Evolutionary conservation across 2,113 vertebrate species (phyloP), one percentile per base, ranked within the genome.

Genomic region (Electrona antarctica): DNA sequence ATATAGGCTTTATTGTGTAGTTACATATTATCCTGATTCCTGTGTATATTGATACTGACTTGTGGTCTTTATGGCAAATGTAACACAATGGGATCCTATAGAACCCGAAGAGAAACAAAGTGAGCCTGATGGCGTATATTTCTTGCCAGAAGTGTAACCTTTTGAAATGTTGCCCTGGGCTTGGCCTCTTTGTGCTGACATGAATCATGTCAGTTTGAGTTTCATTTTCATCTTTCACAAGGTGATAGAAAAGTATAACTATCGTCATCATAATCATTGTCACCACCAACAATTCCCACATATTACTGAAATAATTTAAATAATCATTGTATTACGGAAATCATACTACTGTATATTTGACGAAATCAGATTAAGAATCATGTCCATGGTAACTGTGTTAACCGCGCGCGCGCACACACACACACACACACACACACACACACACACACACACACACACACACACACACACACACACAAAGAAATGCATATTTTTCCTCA

Each of bases 251-350:
- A 14, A 28, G 57, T 59, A 10, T 6, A 51, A 50, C 71, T 41
- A 29, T n/a, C 7, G 21, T 15, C n/a, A 15, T 15, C 57, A 59
- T 29, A n/a, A 60, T 67, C 48, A 78, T 61, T 50, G 13, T 74
- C 7, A 1, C n/a, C 62, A 28, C 46, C 33, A 41, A 41, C 33
- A 41, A 41, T 4, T 41, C 33, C 33, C 33, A 41, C 11, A 7
- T 8, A 8, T 50, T 8, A 50, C 49, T 50, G 49, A 50, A 10
- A 50, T 50, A 6, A 50, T 50, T 50, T 11, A 10, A 1, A 49
- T 49, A 9, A 50, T 50, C 7, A 11, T 50, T 50, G 6, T 50
- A 10, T 50, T 10, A 50, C 11, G 6, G 8, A 50, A 50, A 50
- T 11, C 10, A 49, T 49, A 49, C 7, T 10, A 49, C 48, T 49